Evolutionary conservation across 2,113 vertebrate species (phyloP).

Genomic region (Hippocampus guttulatus): DNA sequence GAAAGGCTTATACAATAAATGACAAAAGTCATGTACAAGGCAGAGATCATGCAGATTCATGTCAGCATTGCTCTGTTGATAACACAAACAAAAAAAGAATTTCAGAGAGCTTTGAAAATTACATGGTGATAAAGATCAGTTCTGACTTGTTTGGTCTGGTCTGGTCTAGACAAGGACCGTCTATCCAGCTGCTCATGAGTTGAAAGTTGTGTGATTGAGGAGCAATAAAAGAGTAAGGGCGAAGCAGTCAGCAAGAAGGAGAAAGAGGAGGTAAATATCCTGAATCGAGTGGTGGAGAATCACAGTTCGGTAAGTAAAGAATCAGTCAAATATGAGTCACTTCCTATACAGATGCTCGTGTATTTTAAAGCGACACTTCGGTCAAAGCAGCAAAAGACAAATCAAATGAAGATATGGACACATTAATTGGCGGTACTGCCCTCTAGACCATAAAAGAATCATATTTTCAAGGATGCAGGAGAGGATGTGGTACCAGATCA

Average conservation of each 20-base stretch:
- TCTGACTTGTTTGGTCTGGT: background rate
- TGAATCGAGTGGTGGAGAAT: constrained; percentile 55
- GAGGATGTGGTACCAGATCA: constrained; percentile 22
- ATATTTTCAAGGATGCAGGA: constrained; percentile 14
- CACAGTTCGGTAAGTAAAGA: constrained; percentile 63
- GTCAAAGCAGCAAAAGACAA: constrained; percentile 15
- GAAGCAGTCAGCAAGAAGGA: constrained; percentile 24
- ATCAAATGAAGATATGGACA: constrained; percentile 1
- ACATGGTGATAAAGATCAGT: constrained; percentile 2
- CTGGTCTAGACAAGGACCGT: constrained; percentile 11
- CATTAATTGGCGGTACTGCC: background rate
- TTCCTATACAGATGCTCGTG: constrained; percentile 59
- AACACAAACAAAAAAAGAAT: too few relatives aligned
- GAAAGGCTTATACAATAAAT: background rate
- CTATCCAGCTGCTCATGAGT: background rate
- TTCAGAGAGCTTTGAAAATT: background rate
- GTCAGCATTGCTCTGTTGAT: background rate
- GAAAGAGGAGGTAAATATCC: constrained; percentile 63
- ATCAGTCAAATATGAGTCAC: constrained; percentile 66
- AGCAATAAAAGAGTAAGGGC: constrained; percentile 23
- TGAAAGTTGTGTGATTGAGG: constrained; percentile 17
- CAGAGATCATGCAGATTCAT: background rate
- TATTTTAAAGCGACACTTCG: constrained; percentile 32
- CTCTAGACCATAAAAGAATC: constrained; percentile 8
- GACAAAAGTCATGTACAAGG: background rate